phyloP scores from a whole-genome alignment of 2,888 invertebrate genomes.

The Orchestes rusci region DNA sequence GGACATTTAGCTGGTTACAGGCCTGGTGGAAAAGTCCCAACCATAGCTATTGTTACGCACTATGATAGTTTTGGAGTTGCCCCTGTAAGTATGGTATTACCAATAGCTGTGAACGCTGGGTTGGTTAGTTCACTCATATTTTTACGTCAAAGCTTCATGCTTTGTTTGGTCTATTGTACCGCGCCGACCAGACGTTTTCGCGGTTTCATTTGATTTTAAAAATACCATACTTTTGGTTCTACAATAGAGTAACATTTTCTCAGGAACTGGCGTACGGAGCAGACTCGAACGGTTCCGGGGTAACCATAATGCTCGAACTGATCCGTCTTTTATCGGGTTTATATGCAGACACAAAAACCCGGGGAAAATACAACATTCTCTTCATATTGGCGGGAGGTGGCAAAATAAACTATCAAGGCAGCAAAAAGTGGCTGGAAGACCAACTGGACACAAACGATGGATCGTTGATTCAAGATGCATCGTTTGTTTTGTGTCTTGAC shows the following conservation, averaged over 20 bases:
- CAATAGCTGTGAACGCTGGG: neutral
- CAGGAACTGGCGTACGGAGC: conserved; percentile 83
- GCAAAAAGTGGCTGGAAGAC: conserved; percentile 93
- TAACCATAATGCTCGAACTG: conserved; percentile 79
- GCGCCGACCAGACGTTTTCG: no score
- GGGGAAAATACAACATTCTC: conserved; percentile 70
- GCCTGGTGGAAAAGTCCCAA: conserved; percentile 58
- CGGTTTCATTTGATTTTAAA: neutral
- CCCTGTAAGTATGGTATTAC: conserved; percentile 63
- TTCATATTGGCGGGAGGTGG: conserved; percentile 90
- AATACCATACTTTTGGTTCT: neutral
- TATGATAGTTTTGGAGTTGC: conserved; percentile 87
- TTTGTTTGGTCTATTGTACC: no score
- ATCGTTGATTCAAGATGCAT: conserved; percentile 70
- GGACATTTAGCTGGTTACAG: conserved; percentile 74
- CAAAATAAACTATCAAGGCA: conserved; percentile 88
- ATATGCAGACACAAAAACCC: conserved; percentile 65
- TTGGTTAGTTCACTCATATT: neutral
- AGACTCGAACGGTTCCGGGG: conserved; percentile 90
- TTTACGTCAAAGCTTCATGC: no score
- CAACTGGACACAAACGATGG: conserved; percentile 74
- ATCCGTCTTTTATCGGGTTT: conserved; percentile 82
- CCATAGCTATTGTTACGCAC: conserved; percentile 86
- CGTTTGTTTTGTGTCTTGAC: conserved; percentile 87
- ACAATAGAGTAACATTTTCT: conserved; percentile 23